Evolutionary conservation across 2,888 invertebrate species (phyloP).

Genomic region (Agrilus mali): DNA sequence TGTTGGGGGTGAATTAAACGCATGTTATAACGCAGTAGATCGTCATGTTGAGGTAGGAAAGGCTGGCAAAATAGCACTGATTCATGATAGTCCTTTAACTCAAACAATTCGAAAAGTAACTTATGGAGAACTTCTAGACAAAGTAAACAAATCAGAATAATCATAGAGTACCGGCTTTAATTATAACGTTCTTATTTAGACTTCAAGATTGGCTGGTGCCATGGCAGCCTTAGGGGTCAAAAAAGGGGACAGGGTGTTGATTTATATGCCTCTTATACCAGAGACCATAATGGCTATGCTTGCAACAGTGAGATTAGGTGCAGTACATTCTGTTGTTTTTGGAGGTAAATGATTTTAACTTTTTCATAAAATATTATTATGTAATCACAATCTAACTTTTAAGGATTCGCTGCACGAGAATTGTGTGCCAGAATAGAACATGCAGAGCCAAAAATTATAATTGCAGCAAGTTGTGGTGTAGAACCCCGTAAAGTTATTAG

Average conservation of each 20-base stretch:
- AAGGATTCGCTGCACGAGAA: conserved; percentile 84
- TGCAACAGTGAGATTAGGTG: conserved; percentile 77
- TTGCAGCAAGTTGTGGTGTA: conserved; percentile 83
- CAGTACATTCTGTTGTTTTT: conserved; percentile 89
- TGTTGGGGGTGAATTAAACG: conserved; percentile 82
- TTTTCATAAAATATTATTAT: too few relatives aligned
- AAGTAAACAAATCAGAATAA: conserved; percentile 38
- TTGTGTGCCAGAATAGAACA: conserved; percentile 77
- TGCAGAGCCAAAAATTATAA: conserved; percentile 75
- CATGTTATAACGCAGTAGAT: conserved; percentile 87
- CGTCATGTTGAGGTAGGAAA: conserved; percentile 71
- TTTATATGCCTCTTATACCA: conserved; percentile 92
- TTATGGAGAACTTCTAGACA: conserved; percentile 66
- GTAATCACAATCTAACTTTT: conserved; percentile 14
- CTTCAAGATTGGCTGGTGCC: conserved; percentile 66
- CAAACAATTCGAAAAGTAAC: conserved; percentile 63
- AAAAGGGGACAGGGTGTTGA: conserved; percentile 74
- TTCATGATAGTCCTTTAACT: conserved; percentile 85
- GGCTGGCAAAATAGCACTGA: conserved; percentile 68
- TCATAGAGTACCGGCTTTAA: neutral
- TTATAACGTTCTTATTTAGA: conserved; percentile 34
- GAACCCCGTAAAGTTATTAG: conserved; percentile 75
- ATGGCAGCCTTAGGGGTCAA: conserved; percentile 63
- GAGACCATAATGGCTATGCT: conserved; percentile 83
- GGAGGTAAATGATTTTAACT: conserved; percentile 46